Conservation (phyloP, 2,888 invertebrate genomes). For the Onthophagus sagittarius region DNA sequence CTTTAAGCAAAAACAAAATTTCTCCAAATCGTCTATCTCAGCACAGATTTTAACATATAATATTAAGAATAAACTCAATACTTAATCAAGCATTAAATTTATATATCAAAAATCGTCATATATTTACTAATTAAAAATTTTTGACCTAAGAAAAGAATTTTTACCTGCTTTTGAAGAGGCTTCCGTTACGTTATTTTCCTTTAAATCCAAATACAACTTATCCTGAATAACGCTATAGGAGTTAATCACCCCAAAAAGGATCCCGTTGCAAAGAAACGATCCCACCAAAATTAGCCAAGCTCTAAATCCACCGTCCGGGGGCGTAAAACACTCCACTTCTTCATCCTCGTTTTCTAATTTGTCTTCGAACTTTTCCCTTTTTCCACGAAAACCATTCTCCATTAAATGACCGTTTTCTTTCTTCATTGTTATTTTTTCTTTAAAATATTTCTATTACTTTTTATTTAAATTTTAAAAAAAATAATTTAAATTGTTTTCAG, state of each 20-base stretch:
- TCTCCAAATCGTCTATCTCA: no score
- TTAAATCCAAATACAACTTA: constrained; percentile 62
- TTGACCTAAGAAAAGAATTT: constrained; percentile 36
- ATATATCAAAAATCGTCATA: no score
- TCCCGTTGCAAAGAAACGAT: constrained; percentile 85
- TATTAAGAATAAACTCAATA: no score
- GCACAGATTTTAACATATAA: no score
- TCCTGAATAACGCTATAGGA: constrained; percentile 78
- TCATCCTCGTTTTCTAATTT: neutral
- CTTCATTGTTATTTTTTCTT: neutral
- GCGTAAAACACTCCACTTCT: constrained; percentile 47
- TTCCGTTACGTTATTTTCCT: constrained; percentile 61
- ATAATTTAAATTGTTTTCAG: no score
- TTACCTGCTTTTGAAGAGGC: constrained; percentile 81
- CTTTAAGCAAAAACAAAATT: no score
- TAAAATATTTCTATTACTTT: no score
- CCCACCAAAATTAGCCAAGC: constrained; percentile 80
- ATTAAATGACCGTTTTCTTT: neutral
- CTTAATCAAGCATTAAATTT: no score
- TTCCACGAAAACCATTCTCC: neutral
- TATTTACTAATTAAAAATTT: no score
- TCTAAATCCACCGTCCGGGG: constrained; percentile 74
- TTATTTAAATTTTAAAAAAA: no score
- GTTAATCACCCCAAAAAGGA: constrained; percentile 88
- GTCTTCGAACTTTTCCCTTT: neutral